phyloP scores from a whole-genome alignment of 2,888 invertebrate genomes.

The Steinernema scapterisci region DNA sequence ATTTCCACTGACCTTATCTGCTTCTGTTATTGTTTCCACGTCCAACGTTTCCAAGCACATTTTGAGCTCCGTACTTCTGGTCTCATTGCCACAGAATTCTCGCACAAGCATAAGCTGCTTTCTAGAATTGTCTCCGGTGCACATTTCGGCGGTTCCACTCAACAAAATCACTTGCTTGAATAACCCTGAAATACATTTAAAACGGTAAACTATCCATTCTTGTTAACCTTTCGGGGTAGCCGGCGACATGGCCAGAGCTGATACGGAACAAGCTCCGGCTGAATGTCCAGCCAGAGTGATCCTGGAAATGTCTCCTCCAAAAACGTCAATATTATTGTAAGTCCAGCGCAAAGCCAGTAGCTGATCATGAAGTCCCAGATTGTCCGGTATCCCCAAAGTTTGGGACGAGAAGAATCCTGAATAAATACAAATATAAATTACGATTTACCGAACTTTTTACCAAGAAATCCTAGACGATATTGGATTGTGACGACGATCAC shows the following conservation, averaged over 20 bases:
- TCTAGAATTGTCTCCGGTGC: neutral
- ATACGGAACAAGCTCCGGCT: conserved; percentile 59
- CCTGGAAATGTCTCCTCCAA: conserved; percentile 66
- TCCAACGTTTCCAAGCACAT: neutral
- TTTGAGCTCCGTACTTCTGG: too few relatives aligned
- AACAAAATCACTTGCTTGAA: neutral
- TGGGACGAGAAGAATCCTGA: conserved; percentile 68
- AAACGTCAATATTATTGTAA: conserved; percentile 65
- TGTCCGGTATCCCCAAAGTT: conserved; percentile 65
- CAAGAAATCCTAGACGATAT: conserved; percentile 70
- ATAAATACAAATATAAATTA: too few relatives aligned
- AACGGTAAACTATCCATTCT: neutral
- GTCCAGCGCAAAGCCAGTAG: conserved; percentile 67
- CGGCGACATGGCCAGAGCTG: neutral
- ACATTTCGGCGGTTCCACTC: neutral
- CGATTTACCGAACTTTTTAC: neutral
- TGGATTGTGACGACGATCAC: conserved; percentile 71
- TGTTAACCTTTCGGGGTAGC: neutral
- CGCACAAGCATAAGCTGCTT: neutral
- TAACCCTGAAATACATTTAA: neutral
- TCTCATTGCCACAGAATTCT: neutral
- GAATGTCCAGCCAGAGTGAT: conserved; percentile 69
- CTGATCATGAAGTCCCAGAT: conserved; percentile 68
- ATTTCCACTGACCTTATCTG: neutral
- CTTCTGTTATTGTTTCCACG: neutral